Base-by-base conservation (phyloP, 2,797 vertebrate genomes). In the Tokudaia tokunoshimensis region DNA sequence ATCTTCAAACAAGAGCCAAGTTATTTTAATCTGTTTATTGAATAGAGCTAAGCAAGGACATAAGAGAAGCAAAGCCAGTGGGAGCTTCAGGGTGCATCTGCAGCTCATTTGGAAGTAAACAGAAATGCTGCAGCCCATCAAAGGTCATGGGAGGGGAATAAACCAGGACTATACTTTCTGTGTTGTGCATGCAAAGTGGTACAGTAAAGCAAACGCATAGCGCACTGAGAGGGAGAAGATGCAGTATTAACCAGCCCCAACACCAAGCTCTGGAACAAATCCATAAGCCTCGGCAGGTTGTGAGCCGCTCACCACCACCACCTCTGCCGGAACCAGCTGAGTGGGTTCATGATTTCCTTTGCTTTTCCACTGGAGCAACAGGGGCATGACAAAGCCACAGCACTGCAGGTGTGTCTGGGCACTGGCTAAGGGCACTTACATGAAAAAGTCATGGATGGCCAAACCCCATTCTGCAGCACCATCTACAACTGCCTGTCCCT, bases 321-420 rank as follows among this genome's bases (percentile, higher is more conserved):
- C 31, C 29, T 81, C 29, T 44, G 19, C 19, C 4, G 83, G 94
- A 84, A 31, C 24, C 85, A 47, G 70, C 63, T 31, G 31, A 65
- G 79, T 34, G 10, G 61, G 31, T 31, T 47, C 61, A 78, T 47
- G 50, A 24, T 80, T 86, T 95, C 78, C 41, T n/a, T 34, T 86
- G 63, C 92, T 83, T 89, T 61, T 67, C 75, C 41, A 55, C 65
- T 34, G 41, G 37, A 78, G 55, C 65, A 15, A 57, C 86, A 92
- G 91, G 72, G 59, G 41, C 0, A 14, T 41, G 70, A 63, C 92
- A 47, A 92, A 92, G 70, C 3, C 3, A 6, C 94, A 94, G 96
- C 94, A 78, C 72, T 94, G 96, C 89, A 93, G 96, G 91, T 70
- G 22, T 41, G 50, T 67, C 61, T 70, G 82, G n/a, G 26, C 24